Base-by-base conservation (phyloP, 2,888 invertebrate species). In the Nesidiocoris tenuis region DNA sequence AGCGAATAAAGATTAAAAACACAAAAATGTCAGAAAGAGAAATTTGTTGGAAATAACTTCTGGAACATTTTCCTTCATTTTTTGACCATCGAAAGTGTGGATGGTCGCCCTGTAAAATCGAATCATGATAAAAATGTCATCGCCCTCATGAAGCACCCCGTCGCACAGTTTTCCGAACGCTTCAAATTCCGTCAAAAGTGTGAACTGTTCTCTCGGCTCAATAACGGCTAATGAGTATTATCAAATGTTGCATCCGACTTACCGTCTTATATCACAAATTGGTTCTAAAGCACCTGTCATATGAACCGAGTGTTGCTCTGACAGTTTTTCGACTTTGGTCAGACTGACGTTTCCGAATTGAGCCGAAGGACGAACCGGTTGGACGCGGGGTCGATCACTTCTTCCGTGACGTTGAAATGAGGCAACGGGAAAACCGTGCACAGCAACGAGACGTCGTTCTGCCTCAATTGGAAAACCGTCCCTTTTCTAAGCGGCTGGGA, bases 261-360 rank as follows among this genome's bases (percentile, higher is more conserved):
- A 39, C 39, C 39, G 39, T 39, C 39, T 54, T 70, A n/a, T n/a
- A 70, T 70, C 70, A 70, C 70, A 57, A 70, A 21, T 22, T 7
- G 39, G 39, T 39, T n/a, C 61, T 61, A 72, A 72, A 72, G 25
- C 23, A 39, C 72, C 76, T 63, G 78, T 78, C 78, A 78, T 64
- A 77, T 78, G 59, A 75, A 75, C 61, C 78, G 59, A 0, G 76
- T 67, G 63, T 56, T 70, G 70, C 61, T 72, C 68, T 72, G 56
- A 72, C 77, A 59, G 67, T 64, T 59, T 23, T 76, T 76, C 39
- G 64, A 72, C 77, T 78, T 77, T 55, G 77, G 80, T 92, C 91
- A 98, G 84, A 98, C 98, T 0, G 96, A 96, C 63, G 98, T 98
- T 84, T 98, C 98, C 0, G 97, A 97, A 83, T 96, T 98, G 63